Conservation (phyloP, 2,888 invertebrate species). For the Spilarctia lutea region DNA sequence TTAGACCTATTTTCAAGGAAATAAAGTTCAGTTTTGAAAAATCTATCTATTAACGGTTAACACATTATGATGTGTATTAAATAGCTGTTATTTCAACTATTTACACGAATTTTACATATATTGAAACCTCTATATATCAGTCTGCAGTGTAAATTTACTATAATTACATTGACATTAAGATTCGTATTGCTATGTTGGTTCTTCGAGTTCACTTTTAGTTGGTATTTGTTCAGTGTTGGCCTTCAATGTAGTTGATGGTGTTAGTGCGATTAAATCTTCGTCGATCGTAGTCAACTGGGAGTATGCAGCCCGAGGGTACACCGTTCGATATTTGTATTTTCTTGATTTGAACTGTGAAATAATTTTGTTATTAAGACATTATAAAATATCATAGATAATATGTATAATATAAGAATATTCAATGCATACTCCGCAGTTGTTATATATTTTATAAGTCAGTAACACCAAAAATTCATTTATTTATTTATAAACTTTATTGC, state of each 20-base stretch:
- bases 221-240: slow-evolving; percentile 59
- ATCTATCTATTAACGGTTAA: slow-evolving; percentile 35
- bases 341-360: slow-evolving; percentile 70
- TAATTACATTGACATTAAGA: slow-evolving; percentile 68
- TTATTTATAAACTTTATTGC: no score
- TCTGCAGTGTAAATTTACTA: slow-evolving; percentile 80
- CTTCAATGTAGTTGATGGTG: slow-evolving; percentile 70
- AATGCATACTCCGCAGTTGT: no score
- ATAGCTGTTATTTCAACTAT: slow-evolving; percentile 55
- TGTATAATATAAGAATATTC: neutral
- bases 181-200: slow-evolving; percentile 79
- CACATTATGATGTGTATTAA: slow-evolving; percentile 38
- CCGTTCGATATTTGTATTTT: slow-evolving; percentile 64
- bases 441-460: no score
- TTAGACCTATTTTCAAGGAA: slow-evolving; percentile 31
- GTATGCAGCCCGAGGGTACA: slow-evolving; percentile 76
- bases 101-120: slow-evolving; percentile 61
- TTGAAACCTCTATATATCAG: slow-evolving; percentile 82
- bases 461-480: no score
- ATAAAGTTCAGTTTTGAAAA: slow-evolving; percentile 30
- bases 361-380: slow-evolving; percentile 15
- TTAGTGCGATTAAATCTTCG: slow-evolving; percentile 73
- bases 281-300: slow-evolving; percentile 80
- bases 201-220: slow-evolving; percentile 68
- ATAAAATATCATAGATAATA: neutral